Conservation (phyloP, 2,888 invertebrate species). For the Nebria salina region DNA sequence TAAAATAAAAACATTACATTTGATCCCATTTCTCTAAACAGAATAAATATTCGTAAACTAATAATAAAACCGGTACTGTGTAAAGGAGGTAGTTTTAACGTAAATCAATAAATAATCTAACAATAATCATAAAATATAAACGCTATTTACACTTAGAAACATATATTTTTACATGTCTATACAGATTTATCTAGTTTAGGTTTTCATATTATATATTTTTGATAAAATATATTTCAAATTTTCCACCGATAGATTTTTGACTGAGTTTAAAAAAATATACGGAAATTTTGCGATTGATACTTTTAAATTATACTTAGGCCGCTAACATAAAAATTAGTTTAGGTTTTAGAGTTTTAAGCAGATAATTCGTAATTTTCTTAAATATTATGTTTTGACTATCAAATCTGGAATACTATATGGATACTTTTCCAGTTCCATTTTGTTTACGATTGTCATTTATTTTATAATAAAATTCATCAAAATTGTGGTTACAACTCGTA, state of each 20-base stretch:
- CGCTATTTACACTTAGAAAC: slow-evolving; percentile 23
- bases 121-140: slow-evolving; percentile 1
- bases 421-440: neutral
- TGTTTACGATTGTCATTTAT: slow-evolving; percentile 19
- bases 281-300: slow-evolving; percentile 1
- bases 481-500: neutral
- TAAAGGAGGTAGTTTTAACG: slow-evolving; percentile 7
- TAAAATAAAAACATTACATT: neutral
- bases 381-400: slow-evolving; percentile 12
- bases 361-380: neutral
- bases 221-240: slow-evolving; percentile 14
- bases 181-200: slow-evolving; percentile 3
- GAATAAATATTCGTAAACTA: neutral
- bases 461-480: slow-evolving; percentile 8
- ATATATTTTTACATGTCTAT: slow-evolving; percentile 19
- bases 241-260: slow-evolving; percentile 2
- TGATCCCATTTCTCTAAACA: slow-evolving; percentile 21
- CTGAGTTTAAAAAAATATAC: slow-evolving; percentile 7
- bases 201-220: slow-evolving; percentile 6
- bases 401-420: slow-evolving; percentile 10
- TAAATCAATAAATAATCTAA: slow-evolving; percentile 9
- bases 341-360: neutral
- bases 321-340: slow-evolving; percentile 3
- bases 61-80: neutral
- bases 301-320: slow-evolving; percentile 14